Conservation (phyloP, 2,888 invertebrate genomes). For the Acrobasis suavella region DNA sequence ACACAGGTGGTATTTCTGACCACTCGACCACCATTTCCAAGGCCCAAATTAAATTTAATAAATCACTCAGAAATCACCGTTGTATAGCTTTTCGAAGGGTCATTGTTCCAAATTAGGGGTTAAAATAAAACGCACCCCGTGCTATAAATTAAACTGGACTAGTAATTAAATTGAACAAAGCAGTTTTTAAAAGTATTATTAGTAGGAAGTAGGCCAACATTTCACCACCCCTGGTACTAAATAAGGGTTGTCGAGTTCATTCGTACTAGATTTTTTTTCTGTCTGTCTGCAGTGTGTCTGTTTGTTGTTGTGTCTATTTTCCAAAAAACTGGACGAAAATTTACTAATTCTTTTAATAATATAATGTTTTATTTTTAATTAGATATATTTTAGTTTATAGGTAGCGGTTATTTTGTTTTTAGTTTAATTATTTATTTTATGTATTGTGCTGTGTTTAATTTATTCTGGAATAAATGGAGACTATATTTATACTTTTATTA, state of each 20-base stretch:
- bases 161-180: conserved; percentile 12
- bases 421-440: too few species aligned
- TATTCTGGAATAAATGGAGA: too few species aligned
- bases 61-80: conserved; percentile 3
- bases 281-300: too few species aligned
- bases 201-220: background rate
- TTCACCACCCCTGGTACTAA: background rate
- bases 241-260: background rate
- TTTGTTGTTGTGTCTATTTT: too few species aligned
- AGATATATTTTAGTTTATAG: too few species aligned
- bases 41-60: background rate
- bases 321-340: too few species aligned
- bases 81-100: background rate
- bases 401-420: too few species aligned
- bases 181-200: conserved; percentile 4
- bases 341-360: too few species aligned
- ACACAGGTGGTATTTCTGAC: background rate
- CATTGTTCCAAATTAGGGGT: conserved; percentile 2
- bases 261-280: background rate
- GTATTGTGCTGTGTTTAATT: too few species aligned
- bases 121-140: background rate
- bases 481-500: too few species aligned
- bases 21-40: background rate
- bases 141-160: conserved; percentile 14
- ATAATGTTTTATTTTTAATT: too few species aligned